Conservation (phyloP, 2,888 invertebrate species). For the Aleiodes alternator region DNA sequence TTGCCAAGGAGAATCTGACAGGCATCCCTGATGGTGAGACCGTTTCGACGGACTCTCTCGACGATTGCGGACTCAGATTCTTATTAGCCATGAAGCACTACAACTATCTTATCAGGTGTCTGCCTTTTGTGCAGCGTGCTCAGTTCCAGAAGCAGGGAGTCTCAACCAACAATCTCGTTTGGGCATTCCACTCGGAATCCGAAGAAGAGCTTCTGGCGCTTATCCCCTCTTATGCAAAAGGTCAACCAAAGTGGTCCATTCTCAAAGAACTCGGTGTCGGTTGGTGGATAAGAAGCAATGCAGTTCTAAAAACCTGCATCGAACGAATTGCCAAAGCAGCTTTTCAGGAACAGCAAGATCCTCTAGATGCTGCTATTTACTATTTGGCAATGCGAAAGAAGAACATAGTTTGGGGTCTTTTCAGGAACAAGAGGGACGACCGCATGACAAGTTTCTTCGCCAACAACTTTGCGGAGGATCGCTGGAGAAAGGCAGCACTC, state of each 20-base stretch:
- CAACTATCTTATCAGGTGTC: conserved; percentile 93
- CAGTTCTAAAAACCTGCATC: conserved; percentile 87
- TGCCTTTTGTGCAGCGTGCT: conserved; percentile 92
- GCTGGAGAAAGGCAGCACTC: conserved; percentile 97
- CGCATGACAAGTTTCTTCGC: conserved; percentile 97
- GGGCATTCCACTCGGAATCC: conserved; percentile 99
- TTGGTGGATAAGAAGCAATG: conserved; percentile 96
- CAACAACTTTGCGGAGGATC: conserved; percentile 93
- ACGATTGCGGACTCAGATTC: conserved; percentile 98
- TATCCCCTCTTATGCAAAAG: conserved; percentile 91
- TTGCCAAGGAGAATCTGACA: conserved; percentile 81
- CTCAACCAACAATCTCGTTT: conserved; percentile 93
- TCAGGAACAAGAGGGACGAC: conserved; percentile 89
- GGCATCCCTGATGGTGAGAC: conserved; percentile 78
- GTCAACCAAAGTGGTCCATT: conserved; percentile 91
- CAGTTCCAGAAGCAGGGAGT: conserved; percentile 91
- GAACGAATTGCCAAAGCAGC: conserved; percentile 96
- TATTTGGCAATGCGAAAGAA: conserved; percentile 99
- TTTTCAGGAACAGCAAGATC: conserved; percentile 94
- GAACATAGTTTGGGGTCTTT: conserved; percentile 96
- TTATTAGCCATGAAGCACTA: conserved; percentile 98
- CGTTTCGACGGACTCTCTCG: conserved; percentile 86
- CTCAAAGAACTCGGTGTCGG: conserved; percentile 94
- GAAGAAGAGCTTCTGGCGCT: conserved; percentile 95
- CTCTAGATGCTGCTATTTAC: conserved; percentile 97